Base-by-base conservation (phyloP, 2,888 invertebrate genomes). In the Drosophila eohydei region DNA sequence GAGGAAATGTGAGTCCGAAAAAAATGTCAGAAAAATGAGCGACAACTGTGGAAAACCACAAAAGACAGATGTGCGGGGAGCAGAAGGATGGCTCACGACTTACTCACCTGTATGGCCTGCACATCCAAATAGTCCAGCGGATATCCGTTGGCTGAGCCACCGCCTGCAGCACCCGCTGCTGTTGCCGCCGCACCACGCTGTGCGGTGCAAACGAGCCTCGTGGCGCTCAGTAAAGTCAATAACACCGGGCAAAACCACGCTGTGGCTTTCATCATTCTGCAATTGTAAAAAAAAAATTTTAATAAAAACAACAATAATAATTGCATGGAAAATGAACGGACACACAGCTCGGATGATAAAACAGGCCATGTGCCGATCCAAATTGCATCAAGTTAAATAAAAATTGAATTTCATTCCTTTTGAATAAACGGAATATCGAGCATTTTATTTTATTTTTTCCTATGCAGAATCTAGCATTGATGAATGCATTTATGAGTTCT, bases 161-260 rank as follows among this genome's bases (percentile, higher is more conserved):
- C 71, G 73, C 86, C 72, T 41, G 59, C 68, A 55, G 70, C 66
- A 40, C 56, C 83, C 30, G 58, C 54, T 52, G 62, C 78, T n/a
- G 57, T 64, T 52, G 48, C 65, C 38, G 34, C 57, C 30, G n/a
- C 81, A 57, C 89, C 91, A 76, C 91, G 89, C 70, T 92, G 92
- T 71, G 92, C 91, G 71, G 92, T 91, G 76, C 90, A 92, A 75
- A 92, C 91, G 75, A 92, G 90, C 78, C 92, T 89, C 68, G 91
- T 91, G 79, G 90, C 91, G 78, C 92, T 92, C 74, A 93, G 90
- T 82, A 93, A 89, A 83, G 91, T 92, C 81, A 93, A 84, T 76
- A 93, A 80, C 65, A 92, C 88, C 78, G 93, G 92, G 80, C 92
- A 93, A 81, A 93, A 92, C 92, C 92, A 92, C 91, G 93, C 89